Base-by-base conservation (phyloP, 2,797 vertebrate species). In the Diceros bicornis region DNA sequence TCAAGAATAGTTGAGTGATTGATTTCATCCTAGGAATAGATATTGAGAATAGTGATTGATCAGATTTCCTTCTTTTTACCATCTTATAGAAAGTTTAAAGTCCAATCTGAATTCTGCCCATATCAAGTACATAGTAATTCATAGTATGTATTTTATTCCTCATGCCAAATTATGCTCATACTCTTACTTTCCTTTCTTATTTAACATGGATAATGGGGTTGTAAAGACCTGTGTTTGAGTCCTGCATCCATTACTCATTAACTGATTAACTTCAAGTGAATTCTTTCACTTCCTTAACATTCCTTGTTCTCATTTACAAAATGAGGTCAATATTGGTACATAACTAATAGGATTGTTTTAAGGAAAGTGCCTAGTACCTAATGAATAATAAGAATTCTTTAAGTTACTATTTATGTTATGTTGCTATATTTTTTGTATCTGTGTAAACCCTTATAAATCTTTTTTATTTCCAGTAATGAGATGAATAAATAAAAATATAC, bases 401-500 rank as follows among this genome's bases (percentile, higher is more conserved):
- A 94, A n/a, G 44, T 96, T 89, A 86, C 74, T 44, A 79, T n/a
- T 41, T 50, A 52, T 74, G 21, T 32, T 77, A 57, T 50, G 23
- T 89, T 78, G 25, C 8, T 47, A 61, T 64, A 91, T 29, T 59
- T 88, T 55, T 64, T 47, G 6, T 44, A 69, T 89, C 23, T 92
- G 8, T 90, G 50, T 6, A 82, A 94, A 72, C 2, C 12, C 72
- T 8, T 84, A 1, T 77, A 32, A 25, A 91, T 62, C 12, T 89
- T 85, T 16, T 34, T 44, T 52, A 69, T 75, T 90, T 88, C 34
- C 34, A 77, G 66, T 81, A 81, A 82, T 10, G 47, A 61, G 47
- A 66, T 72, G 37, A 95, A 81, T 88, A 94, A 86, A 86, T 77
- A 84, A 81, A 97, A 74, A 72, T 41, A 78, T 37, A 84, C 23